phyloP scores from a whole-genome alignment of 2,888 invertebrate genomes.

The Yponomeuta plumbellus region DNA sequence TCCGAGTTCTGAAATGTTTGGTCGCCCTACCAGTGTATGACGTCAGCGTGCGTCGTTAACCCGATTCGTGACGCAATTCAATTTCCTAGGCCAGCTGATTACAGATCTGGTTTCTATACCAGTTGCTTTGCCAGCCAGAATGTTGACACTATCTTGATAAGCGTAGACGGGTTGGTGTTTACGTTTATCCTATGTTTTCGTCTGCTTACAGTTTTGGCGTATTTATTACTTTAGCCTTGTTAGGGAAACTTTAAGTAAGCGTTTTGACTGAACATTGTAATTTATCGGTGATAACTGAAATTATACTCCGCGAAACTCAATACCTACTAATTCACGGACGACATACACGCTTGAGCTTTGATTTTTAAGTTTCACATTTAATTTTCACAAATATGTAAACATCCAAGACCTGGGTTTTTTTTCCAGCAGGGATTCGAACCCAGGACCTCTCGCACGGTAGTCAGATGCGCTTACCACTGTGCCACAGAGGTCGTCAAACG shows the following conservation, averaged over 20 bases:
- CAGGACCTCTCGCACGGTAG: no score
- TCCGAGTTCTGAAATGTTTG: slow-evolving; percentile 35
- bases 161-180: background rate
- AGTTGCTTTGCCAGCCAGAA: slow-evolving; percentile 25
- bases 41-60: slow-evolving; percentile 31
- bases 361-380: no score
- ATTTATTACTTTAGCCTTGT: background rate
- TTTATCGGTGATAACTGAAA: background rate
- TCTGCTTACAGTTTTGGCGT: background rate
- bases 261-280: background rate
- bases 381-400: no score
- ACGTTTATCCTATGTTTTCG: background rate
- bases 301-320: background rate
- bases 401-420: no score
- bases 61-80: slow-evolving; percentile 32
- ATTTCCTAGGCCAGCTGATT: slow-evolving; percentile 35
- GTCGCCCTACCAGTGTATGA: slow-evolving; percentile 26
- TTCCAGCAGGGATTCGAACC: no score
- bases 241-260: background rate
- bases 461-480: no score
- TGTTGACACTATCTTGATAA: slow-evolving; percentile 23
- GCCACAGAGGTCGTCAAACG: no score
- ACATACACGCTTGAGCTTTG: no score
- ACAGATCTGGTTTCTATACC: slow-evolving; percentile 33
- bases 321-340: background rate